A percentile compares a stretch with the other conserved stretches of the same genome.
Evolutionary conservation across 1,140 invertebrate genomes (phyloP).

Genomic region (Holcopasites calliopsidis): DNA sequence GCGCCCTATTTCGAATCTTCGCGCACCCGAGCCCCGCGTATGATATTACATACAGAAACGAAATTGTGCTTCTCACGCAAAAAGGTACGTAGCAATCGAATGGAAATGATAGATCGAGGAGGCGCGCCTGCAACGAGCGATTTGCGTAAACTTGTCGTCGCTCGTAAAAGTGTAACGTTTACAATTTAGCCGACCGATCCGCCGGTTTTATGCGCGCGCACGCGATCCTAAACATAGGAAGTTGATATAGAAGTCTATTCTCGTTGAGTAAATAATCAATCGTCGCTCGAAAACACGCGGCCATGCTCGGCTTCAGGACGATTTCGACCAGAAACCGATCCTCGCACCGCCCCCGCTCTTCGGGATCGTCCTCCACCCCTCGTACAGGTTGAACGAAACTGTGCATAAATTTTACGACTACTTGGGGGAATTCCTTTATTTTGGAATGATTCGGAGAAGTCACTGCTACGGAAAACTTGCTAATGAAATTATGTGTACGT

Average conservation of each 20-base stretch:
- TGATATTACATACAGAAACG: too few species aligned
- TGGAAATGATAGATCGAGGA: neutral
- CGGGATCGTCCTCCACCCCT: too few species aligned
- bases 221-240: constrained; percentile 74
- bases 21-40: too few species aligned
- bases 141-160: constrained; percentile 65
- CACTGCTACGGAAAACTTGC: too few species aligned
- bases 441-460: neutral
- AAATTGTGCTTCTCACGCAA: too few species aligned
- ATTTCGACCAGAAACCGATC: constrained; percentile 10
- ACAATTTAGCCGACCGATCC: constrained; percentile 59
- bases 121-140: constrained; percentile 42
- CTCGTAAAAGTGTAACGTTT: constrained; percentile 60
- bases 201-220: constrained; percentile 53
- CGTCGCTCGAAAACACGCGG: constrained; percentile 49
- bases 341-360: neutral
- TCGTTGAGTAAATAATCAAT: constrained; percentile 73
- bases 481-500: too few species aligned
- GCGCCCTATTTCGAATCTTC: too few species aligned
- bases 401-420: neutral
- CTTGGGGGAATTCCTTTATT: neutral
- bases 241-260: constrained; percentile 78
- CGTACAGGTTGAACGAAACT: neutral
- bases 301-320: constrained; percentile 5
- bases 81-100: neutral